These are phyloP conservation scores for Danionella cerebrum DNA, from an alignment of 2,113 vertebrate species.

Conservation along the genomic window DNA sequence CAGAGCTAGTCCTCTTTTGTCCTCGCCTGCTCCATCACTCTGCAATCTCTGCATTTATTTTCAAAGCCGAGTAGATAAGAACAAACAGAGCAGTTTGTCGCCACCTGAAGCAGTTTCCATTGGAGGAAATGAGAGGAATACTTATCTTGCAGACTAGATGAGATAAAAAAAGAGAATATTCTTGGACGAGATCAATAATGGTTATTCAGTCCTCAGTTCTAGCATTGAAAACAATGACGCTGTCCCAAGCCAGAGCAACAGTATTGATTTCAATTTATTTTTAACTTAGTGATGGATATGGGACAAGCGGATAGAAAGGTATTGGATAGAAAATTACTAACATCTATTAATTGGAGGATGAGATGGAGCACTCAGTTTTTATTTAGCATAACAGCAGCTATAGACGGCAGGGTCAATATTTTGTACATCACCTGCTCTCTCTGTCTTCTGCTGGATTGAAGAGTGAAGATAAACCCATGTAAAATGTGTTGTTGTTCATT, in stretches of 20 bases:
- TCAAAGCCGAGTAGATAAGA: slow-evolving; percentile 47
- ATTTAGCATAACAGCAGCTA: slow-evolving; percentile 64
- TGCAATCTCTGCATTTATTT: slow-evolving; percentile 51
- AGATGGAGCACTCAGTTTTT: slow-evolving; percentile 68
- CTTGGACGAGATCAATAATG: slow-evolving; percentile 68
- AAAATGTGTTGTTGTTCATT: no score
- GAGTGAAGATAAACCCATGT: no score
- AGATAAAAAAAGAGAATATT: slow-evolving; percentile 73
- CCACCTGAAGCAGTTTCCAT: slow-evolving; percentile 29
- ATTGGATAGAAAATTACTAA: slow-evolving; percentile 70
- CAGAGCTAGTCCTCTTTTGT: slow-evolving; percentile 33
- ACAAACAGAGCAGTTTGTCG: slow-evolving; percentile 49
- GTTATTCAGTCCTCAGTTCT: slow-evolving; percentile 63
- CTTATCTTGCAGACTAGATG: slow-evolving; percentile 54
- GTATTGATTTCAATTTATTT: slow-evolving; percentile 76
- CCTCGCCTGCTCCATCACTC: slow-evolving; percentile 38
- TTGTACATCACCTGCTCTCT: not conserved
- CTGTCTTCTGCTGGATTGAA: not conserved
- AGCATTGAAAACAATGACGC: slow-evolving; percentile 56
- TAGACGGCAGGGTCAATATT: slow-evolving; percentile 36
- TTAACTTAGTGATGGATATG: slow-evolving; percentile 75
- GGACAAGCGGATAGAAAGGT: slow-evolving; percentile 61
- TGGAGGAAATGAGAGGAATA: slow-evolving; percentile 44
- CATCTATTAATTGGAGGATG: slow-evolving; percentile 70
- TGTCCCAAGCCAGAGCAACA: slow-evolving; percentile 56